Conservation (phyloP, 2,113 vertebrate species). For the Malurus alboscapulatus region DNA sequence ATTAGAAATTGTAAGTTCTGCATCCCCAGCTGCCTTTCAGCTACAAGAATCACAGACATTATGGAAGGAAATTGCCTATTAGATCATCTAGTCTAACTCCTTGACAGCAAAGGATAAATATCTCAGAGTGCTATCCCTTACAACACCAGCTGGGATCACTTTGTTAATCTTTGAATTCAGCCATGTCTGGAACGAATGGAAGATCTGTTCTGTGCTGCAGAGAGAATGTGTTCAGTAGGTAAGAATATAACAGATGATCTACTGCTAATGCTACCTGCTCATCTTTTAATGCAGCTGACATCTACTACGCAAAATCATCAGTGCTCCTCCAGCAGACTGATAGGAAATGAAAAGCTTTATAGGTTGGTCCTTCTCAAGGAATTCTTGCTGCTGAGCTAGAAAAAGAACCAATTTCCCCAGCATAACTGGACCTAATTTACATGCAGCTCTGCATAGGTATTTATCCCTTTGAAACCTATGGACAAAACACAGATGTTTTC, state of each 20-base stretch:
- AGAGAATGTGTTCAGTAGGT: not conserved
- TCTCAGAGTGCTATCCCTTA: not conserved
- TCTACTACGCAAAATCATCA: not conserved
- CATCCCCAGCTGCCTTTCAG: conserved; percentile 32
- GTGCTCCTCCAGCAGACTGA: not conserved
- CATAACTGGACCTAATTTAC: not conserved
- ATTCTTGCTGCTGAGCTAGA: not conserved
- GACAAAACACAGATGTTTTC: not conserved
- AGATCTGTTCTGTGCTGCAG: not conserved
- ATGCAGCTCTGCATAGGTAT: not conserved
- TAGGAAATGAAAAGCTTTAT: not conserved
- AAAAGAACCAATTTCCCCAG: not conserved
- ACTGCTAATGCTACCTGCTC: not conserved
- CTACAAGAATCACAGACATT: conserved; percentile 38
- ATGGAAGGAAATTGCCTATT: conserved; percentile 21
- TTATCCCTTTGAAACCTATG: not conserved
- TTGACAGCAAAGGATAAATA: conserved; percentile 40
- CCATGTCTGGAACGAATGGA: not conserved
- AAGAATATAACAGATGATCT: not conserved
- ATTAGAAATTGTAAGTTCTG: conserved; percentile 6
- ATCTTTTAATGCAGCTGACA: not conserved
- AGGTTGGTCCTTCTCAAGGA: not conserved
- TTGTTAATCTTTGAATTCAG: conserved; percentile 4
- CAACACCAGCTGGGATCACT: not conserved
- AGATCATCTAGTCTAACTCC: conserved; percentile 35